Evolutionary conservation across 1,140 invertebrate species (phyloP).

Genomic region (Atopsyche davidsoni): DNA sequence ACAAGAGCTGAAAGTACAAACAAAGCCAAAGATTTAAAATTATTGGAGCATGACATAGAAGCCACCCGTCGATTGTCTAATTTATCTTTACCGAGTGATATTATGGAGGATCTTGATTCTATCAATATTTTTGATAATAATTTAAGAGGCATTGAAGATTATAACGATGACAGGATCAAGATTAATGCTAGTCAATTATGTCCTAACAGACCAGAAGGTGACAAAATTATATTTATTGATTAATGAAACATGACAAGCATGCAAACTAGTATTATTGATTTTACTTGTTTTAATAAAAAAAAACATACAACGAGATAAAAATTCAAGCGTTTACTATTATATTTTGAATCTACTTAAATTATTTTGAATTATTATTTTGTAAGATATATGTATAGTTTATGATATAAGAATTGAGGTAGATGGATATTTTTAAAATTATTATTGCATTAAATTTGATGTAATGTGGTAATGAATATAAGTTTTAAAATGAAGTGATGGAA

Average conservation of each 20-base stretch:
- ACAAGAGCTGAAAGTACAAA: background rate
- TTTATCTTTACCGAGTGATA: constrained; percentile 1
- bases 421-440: too few relatives aligned
- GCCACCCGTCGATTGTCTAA: background rate
- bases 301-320: too few relatives aligned
- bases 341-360: too few relatives aligned
- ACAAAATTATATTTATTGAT: constrained; percentile 41
- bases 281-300: background rate
- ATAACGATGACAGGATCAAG: background rate
- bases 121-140: constrained; percentile 3
- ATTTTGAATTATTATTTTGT: too few relatives aligned
- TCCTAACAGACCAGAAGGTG: constrained; percentile 38
- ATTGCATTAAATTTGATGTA: too few relatives aligned
- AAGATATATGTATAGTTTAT: too few relatives aligned
- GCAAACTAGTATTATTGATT: background rate
- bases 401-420: too few relatives aligned
- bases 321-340: too few relatives aligned
- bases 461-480: too few relatives aligned
- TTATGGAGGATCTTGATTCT: constrained; percentile 7
- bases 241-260: constrained; percentile 12
- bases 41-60: background rate
- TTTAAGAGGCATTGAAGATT: background rate
- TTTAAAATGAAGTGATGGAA: too few relatives aligned
- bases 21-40: background rate
- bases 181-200: constrained; percentile 15